phyloP scores from a whole-genome alignment of 2,888 invertebrate genomes.

The Neria commutata region DNA sequence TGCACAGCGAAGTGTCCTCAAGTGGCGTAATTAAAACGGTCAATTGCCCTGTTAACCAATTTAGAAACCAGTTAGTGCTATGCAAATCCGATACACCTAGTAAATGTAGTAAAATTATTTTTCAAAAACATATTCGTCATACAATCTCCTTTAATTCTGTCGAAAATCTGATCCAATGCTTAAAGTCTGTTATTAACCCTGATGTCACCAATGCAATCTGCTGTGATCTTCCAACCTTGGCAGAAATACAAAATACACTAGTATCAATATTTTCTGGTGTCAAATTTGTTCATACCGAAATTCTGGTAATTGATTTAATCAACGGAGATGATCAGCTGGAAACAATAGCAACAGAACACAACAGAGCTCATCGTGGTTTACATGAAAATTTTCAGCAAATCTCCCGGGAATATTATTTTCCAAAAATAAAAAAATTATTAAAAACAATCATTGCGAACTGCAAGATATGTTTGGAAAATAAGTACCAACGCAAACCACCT shows the following conservation, averaged over 20 bases:
- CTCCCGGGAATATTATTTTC: not conserved
- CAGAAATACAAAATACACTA: conserved; percentile 19
- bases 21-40: conserved; percentile 17
- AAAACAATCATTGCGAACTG: conserved; percentile 1
- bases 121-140: conserved; percentile 13
- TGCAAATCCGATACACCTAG: conserved; percentile 6
- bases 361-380: conserved; percentile 16
- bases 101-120: conserved; percentile 15
- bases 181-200: conserved; percentile 20
- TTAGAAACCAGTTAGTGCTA: conserved; percentile 24
- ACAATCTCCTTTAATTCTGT: conserved; percentile 5
- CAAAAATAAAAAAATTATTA: not conserved
- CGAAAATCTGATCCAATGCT: conserved; percentile 10
- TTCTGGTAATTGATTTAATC: conserved; percentile 24
- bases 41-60: conserved; percentile 20
- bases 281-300: conserved; percentile 25
- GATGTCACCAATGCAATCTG: conserved; percentile 18
- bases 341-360: conserved; percentile 20
- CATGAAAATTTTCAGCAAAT: conserved; percentile 18
- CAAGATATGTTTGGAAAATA: conserved; percentile 17
- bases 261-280: conserved; percentile 18
- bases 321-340: conserved; percentile 24
- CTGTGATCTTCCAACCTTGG: conserved; percentile 12
- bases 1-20: conserved; percentile 19
- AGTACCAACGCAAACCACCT: conserved; percentile 20